Evolutionary conservation across 2,888 invertebrate species (phyloP), one percentile per base, ranked within the genome.

Genomic region (Trichacis sp.): DNA sequence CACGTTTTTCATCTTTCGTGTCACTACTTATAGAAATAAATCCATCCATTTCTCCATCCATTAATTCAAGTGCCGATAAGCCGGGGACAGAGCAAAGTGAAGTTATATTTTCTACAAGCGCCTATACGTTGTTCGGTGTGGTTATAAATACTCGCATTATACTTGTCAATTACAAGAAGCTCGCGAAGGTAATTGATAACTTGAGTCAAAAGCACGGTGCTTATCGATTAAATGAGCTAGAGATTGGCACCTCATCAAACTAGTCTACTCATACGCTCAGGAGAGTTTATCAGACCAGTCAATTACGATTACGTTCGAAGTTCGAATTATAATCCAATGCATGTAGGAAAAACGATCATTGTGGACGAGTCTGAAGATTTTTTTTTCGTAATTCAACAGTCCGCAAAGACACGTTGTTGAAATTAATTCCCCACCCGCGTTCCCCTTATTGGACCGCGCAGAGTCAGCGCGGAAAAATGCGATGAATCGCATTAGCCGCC

Each of bases 201-300:
- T 24, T 15, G 15, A 47, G 46, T 47, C 29, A 4, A 18, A 12
- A 45, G 19, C 24, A 24, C 24, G 24, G 24, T 24, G 24, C 4
- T 24, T 24, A 19, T 45, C 45, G 45, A 45, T 18, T 45, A 45
- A 18, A 45, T 18, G 45, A 19, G 8, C 15, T 47, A 12, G 29
- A 20, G 15, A 18, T 47, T 24, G 46, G 24, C 46, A 47, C 29
- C 46, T 47, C 29, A 20, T 24, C 29, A 14, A 47, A 20, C 46
- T 20, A 20, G n/a, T 47, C 24, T 20, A 47, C n/a, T 45, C n/a
- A 19, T 19, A 36, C 36, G 14, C 2, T 11, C 11, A 36, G 2
- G n/a, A 11, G 14, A 11, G 11, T 11, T 12, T 12, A 36, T 36
- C 36, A 36, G 3, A 36, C 36, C 3, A 12, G 14, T 36, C 36